A percentile compares a stretch with the other conserved stretches of the same genome.
phyloP scores from a whole-genome alignment of 2,888 invertebrate species.

The Crioceris asparagi region DNA sequence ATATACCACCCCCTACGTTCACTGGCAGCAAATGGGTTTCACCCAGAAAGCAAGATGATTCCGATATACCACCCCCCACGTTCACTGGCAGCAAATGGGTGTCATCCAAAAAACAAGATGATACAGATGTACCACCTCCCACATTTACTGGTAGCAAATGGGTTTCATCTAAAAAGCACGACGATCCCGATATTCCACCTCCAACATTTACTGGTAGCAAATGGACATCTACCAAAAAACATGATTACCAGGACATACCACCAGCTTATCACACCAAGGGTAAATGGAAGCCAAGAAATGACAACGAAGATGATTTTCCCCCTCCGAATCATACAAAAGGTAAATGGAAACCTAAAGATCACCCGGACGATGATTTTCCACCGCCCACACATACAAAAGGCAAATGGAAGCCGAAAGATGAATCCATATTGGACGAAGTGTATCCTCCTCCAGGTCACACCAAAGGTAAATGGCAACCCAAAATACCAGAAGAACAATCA shows the following conservation, averaged over 20 bases:
- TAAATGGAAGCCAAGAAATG: constrained; percentile 43
- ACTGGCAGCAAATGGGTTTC: constrained; percentile 51
- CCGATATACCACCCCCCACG: constrained; percentile 19
- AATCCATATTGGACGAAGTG: constrained; percentile 12
- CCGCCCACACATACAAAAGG: constrained; percentile 63
- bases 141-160: constrained; percentile 53
- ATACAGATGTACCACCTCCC: constrained; percentile 19
- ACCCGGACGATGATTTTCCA: constrained; percentile 15
- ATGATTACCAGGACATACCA: constrained; percentile 15
- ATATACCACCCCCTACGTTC: constrained; percentile 33
- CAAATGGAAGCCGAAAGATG: constrained; percentile 47
- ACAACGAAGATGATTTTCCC: constrained; percentile 30
- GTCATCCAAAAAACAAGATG: constrained; percentile 19
- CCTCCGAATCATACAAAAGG: constrained; percentile 16
- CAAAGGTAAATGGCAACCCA: constrained; percentile 57
- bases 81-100: constrained; percentile 53
- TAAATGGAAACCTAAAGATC: constrained; percentile 14
- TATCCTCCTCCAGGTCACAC: constrained; percentile 11
- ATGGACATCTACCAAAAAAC: constrained; percentile 39
- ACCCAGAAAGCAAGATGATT: constrained; percentile 13
- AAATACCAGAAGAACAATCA: constrained; percentile 1
- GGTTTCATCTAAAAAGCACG: constrained; percentile 25
- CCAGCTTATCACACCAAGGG: constrained; percentile 46
- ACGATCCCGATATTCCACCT: constrained; percentile 17
- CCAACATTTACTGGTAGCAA: constrained; percentile 44